Evolutionary conservation across 2,888 invertebrate genomes (phyloP).

Genomic region (Oxystoma pomonae): DNA sequence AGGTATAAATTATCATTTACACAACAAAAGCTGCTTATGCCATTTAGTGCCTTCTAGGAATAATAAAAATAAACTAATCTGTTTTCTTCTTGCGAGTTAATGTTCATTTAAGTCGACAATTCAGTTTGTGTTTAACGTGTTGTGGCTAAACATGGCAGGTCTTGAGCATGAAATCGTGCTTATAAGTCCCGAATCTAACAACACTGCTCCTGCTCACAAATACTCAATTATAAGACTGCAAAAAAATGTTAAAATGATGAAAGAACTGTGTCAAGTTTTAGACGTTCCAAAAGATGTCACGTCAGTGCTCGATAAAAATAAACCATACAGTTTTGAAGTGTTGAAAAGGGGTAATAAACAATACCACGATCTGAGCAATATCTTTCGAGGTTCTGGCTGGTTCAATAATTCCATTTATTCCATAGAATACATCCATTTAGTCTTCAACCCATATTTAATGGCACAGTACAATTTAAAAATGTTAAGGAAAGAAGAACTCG

Average conservation of each 20-base stretch:
- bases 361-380: background rate
- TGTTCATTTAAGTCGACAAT: too few relatives aligned
- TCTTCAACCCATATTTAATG: background rate
- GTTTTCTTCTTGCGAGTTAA: too few relatives aligned
- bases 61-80: too few relatives aligned
- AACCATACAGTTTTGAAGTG: background rate
- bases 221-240: background rate
- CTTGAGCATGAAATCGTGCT: background rate
- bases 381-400: too few relatives aligned
- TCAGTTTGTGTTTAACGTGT: too few relatives aligned
- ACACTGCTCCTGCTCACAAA: too few relatives aligned
- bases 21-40: too few relatives aligned
- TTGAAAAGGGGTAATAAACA: background rate
- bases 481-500: background rate
- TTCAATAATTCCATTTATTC: background rate
- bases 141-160: background rate
- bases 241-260: background rate
- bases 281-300: background rate
- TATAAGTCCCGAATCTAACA: background rate
- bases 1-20: too few relatives aligned
- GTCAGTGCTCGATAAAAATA: background rate
- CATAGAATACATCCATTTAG: background rate
- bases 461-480: conserved; percentile 1
- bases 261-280: background rate
- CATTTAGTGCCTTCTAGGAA: too few relatives aligned